Evolutionary conservation across 2,113 vertebrate genomes (phyloP).

Genomic region (Grantiella picta): DNA sequence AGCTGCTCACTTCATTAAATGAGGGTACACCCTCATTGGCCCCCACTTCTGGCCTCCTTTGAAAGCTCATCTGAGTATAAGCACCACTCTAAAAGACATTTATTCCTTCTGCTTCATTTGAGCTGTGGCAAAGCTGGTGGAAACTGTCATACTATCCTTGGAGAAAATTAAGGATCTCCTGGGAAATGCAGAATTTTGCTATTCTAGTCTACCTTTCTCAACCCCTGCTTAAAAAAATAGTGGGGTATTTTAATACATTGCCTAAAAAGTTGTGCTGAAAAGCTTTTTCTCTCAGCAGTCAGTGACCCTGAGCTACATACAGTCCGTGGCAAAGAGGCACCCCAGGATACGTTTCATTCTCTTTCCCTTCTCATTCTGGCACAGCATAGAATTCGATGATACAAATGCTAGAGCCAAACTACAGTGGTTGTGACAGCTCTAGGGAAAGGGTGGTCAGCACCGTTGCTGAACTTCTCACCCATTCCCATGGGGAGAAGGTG

Average conservation of each 20-base stretch:
- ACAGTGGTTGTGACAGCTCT: constrained; percentile 28
- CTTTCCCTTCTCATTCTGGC: not conserved
- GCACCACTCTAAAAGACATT: not conserved
- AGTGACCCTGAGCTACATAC: fast-evolving
- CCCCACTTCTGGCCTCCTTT: not conserved
- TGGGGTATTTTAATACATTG: fast-evolving
- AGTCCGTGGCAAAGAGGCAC: not conserved
- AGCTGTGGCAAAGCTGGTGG: not conserved
- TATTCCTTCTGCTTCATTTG: not conserved
- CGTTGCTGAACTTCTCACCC: constrained; percentile 15
- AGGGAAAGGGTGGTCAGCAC: not conserved
- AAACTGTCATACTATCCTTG: not conserved
- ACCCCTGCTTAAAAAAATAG: fast-evolving
- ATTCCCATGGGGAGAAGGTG: not conserved
- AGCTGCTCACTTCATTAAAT: not conserved
- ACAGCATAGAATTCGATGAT: not conserved
- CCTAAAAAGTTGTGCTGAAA: not conserved
- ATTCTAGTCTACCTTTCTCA: not conserved
- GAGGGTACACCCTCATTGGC: not conserved
- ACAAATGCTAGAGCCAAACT: not conserved
- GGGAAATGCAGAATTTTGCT: not conserved
- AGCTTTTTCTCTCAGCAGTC: not conserved
- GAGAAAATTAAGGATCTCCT: not conserved
- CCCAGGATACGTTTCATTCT: not conserved
- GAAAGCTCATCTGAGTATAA: not conserved